phyloP scores from a whole-genome alignment of 2,797 vertebrate species.

The Scarus forsteni region DNA sequence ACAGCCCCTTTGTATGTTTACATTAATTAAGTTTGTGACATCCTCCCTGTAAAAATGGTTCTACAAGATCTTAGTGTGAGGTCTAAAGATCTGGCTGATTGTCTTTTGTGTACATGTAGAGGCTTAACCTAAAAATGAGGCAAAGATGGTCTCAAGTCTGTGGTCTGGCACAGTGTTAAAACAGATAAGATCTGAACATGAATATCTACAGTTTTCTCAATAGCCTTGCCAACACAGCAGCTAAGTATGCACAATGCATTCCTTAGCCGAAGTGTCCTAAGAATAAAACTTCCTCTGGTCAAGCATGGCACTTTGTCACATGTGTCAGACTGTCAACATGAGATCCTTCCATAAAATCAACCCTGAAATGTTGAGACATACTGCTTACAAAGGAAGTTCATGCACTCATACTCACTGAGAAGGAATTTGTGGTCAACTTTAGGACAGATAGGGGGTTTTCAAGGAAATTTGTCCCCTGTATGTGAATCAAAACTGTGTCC shows the following conservation, averaged over 20 bases:
- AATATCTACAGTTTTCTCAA: neutral
- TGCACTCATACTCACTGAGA: conserved; percentile 16
- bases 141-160: no score
- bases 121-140: no score
- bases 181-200: no score
- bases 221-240: neutral
- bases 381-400: conserved; percentile 28
- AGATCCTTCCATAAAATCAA: conserved; percentile 26
- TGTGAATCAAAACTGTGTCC: neutral
- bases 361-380: conserved; percentile 37
- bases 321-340: conserved; percentile 31
- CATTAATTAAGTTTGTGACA: no score
- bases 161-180: no score
- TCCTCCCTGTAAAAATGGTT: no score
- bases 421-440: conserved; percentile 11
- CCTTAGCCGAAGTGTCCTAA: conserved; percentile 33
- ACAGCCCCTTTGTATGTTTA: no score
- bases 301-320: conserved; percentile 48
- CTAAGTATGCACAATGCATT: conserved; percentile 42
- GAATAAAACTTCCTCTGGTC: conserved; percentile 47
- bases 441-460: conserved; percentile 17
- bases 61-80: no score
- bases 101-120: no score
- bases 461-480: neutral
- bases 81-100: no score